Evolutionary conservation across 2,113 vertebrate genomes (phyloP), one percentile per base, ranked within the genome.

Genomic region (Oxyruncus cristatus): DNA sequence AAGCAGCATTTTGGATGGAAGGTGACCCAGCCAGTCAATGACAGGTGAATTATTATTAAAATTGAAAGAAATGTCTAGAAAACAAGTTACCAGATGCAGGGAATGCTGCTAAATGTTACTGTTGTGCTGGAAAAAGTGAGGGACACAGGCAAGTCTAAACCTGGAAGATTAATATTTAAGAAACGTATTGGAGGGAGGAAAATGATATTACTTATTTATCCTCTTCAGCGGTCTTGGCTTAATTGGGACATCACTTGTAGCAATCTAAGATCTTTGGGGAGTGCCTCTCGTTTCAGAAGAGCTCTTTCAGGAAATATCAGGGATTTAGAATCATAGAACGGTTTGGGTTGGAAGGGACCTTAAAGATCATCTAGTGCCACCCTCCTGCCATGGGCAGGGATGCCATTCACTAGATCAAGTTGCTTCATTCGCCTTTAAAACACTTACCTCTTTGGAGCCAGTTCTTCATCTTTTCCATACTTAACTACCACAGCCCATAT

Each of bases 1-100:
- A 91, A 96, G 72, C 42, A 56, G 26, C 32, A 37, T 84, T 94
- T 88, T 81, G 65, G 65, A 53, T 77, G 35, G 47, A 94, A 91
- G 93, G 82, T 96, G 90, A 93, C 91, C 65, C 47, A 93, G 56
- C 26, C 50, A 63, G 67, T 37, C 42, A 86, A 6, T 26, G 44
- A 27, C 41, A 78, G 28, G 33, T 1, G 75, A 88, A 84, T 52
- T 80, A 49, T 58, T 62, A 37, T 27, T 37, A 61, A 68, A 77
- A 77, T 32, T 9, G 35, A 81, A 88, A 92, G 9, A 74, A 37
- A 52, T 14, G 20, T 76, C 59, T 32, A 30, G 62, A 86, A 88
- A 76, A 32, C 17, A 58, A 44, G 6, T 49, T 74, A 5, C 42
- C 82, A 24, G 32, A 23, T 70, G 12, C 15, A 63, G 18, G 7